Base-by-base conservation (phyloP, 2,113 vertebrate species). In the Geococcyx californianus region DNA sequence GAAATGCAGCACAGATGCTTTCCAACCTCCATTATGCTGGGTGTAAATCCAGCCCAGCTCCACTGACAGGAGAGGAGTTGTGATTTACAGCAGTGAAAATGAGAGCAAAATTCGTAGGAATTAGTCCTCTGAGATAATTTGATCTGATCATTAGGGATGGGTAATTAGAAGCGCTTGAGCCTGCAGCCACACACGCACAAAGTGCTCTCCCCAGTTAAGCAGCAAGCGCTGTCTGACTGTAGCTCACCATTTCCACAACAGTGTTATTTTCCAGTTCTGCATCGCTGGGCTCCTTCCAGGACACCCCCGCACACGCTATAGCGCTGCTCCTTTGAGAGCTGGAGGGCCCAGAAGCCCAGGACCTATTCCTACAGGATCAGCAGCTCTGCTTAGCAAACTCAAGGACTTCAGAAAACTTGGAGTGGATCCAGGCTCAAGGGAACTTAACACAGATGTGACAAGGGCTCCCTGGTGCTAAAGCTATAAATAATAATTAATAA, bases 401-500 rank as follows among this genome's bases (percentile, higher is more conserved):
- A 74, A 87, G 91, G 87, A 89, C 79, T 93, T 85, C 13, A 28
- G 59, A 47, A 83, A 67, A 62, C n/a, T 78, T 96, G 93, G 94
- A 94, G 56, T 3, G 10, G 72, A 47, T 96, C 85, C 93, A 96
- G 64, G 76, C 59, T 90, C 52, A 29, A 59, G 73, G 68, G 85
- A 86, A 80, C 73, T 75, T 47, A 80, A 72, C 76, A 26, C 2
- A 44, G 86, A 68, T 33, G 79, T 93, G 92, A 90, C 68, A 60
- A 81, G 85, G 64, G 86, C 85, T 93, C 90, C 90, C 84, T 49
- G 91, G 75, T 47, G 84, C 75, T 77, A 16, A 26, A 59, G 84
- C 29, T 70, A 95, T 94, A 94, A 93, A 93, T 81, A 90, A 74
- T 38, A 89, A 94, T 89, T 94, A 92, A 87, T 91, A 83, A 66